Conservation (phyloP, 1,140 invertebrate genomes). For the Scaptomyza pallida region DNA sequence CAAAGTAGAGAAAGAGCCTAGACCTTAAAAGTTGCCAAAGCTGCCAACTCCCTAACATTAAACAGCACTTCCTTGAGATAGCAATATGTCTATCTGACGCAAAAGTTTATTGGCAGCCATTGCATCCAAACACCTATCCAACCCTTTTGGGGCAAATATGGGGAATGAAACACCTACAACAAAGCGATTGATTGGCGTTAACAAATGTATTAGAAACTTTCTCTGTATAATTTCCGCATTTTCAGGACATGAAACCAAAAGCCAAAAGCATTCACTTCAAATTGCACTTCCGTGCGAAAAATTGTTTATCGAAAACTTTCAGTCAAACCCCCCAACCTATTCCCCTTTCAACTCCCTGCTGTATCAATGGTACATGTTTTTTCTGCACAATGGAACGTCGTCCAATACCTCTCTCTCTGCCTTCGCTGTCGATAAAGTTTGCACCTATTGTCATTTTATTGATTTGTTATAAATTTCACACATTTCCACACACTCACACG, state of each 20-base stretch:
- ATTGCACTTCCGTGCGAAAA: slow-evolving; percentile 83
- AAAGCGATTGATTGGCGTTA: slow-evolving; percentile 67
- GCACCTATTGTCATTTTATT: slow-evolving; percentile 82
- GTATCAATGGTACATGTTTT: slow-evolving; percentile 44
- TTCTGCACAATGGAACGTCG: slow-evolving; percentile 57
- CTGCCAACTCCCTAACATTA: neutral
- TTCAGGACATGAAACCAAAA: slow-evolving; percentile 43
- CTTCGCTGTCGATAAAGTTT: slow-evolving; percentile 65
- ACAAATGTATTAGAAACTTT: slow-evolving; percentile 81
- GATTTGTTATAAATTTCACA: slow-evolving; percentile 81
- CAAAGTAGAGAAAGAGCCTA: neutral
- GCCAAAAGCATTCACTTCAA: slow-evolving; percentile 68
- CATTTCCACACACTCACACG: slow-evolving; percentile 36
- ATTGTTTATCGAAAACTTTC: slow-evolving; percentile 80
- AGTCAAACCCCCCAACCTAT: neutral
- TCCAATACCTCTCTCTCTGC: neutral
- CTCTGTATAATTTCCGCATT: slow-evolving; percentile 79
- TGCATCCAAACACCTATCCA: neutral
- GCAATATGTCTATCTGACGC: slow-evolving; percentile 39
- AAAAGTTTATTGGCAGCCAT: slow-evolving; percentile 17
- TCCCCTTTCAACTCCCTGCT: slow-evolving; percentile 3
- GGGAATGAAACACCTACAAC: slow-evolving; percentile 18
- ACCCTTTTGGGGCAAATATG: neutral
- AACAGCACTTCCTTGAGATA: slow-evolving; percentile 2
- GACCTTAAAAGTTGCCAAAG: neutral